phyloP scores from a whole-genome alignment of 2,113 vertebrate genomes.

The Centropus bengalensis region DNA sequence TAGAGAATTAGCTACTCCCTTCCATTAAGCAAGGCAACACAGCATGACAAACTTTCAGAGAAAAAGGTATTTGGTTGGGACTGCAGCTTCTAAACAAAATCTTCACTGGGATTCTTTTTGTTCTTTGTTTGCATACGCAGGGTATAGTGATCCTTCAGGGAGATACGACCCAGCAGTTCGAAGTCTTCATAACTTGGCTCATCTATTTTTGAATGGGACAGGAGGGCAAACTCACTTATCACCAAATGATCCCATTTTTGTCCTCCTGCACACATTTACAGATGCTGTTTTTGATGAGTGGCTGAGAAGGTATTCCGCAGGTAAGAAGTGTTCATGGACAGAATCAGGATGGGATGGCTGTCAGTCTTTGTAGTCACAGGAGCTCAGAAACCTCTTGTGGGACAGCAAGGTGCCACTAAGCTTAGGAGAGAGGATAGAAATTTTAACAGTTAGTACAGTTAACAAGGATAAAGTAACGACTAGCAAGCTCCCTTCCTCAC shows the following conservation, averaged over 20 bases:
- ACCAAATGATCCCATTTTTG: slow-evolving; percentile 96
- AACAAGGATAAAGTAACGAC: background rate
- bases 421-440: background rate
- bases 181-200: slow-evolving; percentile 96
- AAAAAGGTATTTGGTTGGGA: background rate
- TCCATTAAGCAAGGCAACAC: background rate
- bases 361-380: background rate
- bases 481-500: background rate
- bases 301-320: slow-evolving; percentile 87
- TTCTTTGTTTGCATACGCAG: slow-evolving; percentile 70
- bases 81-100: background rate
- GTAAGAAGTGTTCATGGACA: slow-evolving; percentile 67
- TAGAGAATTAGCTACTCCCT: background rate
- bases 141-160: slow-evolving; percentile 92
- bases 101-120: background rate
- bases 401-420: background rate
- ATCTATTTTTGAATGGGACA: slow-evolving; percentile 96
- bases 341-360: background rate
- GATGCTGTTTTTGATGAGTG: slow-evolving; percentile 98
- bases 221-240: slow-evolving; percentile 96
- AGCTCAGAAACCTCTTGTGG: background rate
- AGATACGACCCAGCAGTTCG: slow-evolving; percentile 90
- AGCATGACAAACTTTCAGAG: background rate
- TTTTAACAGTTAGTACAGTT: background rate
- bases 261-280: slow-evolving; percentile 94